Percentiles rank a stretch among this genome's conserved stretches.
These are phyloP conservation scores for Polia nebulosa DNA, from an alignment of 2,888 invertebrate species.

Conservation along the genomic window DNA sequence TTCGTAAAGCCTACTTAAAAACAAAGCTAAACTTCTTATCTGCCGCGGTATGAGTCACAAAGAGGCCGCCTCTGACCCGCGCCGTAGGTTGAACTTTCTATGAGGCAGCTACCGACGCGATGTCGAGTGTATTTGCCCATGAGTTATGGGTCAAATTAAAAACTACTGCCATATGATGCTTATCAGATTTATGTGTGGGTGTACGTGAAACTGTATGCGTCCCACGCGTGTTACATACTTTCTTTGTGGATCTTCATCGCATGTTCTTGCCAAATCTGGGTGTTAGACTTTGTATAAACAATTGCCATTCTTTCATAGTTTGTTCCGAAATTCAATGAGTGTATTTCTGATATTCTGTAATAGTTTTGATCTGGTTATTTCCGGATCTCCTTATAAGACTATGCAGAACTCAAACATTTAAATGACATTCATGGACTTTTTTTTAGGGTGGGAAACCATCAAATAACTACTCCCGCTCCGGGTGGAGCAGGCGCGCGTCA, in stretches of 20 bases:
- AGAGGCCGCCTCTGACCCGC: constrained; percentile 63
- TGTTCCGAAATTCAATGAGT: background rate
- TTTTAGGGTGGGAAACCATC: too few species aligned
- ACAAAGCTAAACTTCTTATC: constrained; percentile 40
- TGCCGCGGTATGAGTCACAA: constrained; percentile 52
- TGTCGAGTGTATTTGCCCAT: constrained; percentile 60
- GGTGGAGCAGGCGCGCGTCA: too few species aligned
- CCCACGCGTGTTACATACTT: constrained; percentile 48
- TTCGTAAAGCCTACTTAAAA: constrained; percentile 19
- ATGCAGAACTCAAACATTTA: too few species aligned
- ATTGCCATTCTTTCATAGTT: background rate
- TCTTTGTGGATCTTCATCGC: constrained; percentile 41
- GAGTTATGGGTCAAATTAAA: constrained; percentile 67
- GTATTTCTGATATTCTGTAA: too few species aligned
- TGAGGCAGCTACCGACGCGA: constrained; percentile 65
- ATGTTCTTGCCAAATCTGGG: background rate
- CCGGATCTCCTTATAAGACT: too few species aligned
- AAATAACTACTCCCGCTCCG: too few species aligned
- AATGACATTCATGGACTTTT: too few species aligned
- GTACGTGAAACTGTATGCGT: constrained; percentile 44
- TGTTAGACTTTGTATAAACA: constrained; percentile 13
- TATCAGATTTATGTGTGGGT: constrained; percentile 31
- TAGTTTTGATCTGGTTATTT: too few species aligned
- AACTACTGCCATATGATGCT: constrained; percentile 50
- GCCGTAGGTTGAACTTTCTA: constrained; percentile 69